Evolutionary conservation across 2,888 invertebrate species (phyloP), one percentile per base, ranked within the genome.

Genomic region (Spicauda simplicius): DNA sequence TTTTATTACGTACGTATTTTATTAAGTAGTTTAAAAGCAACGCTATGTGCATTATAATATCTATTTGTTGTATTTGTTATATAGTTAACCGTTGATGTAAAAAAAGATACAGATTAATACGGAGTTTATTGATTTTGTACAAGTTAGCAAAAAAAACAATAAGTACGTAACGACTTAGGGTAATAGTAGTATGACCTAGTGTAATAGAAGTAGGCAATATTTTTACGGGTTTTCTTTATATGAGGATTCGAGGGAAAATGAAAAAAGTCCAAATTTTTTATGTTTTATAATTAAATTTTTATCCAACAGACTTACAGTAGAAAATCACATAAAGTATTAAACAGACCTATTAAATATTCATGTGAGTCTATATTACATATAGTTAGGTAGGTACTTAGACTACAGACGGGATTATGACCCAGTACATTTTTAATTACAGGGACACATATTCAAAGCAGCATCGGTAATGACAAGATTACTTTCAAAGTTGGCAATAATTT

Each of bases 281-380:
- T 80, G 77, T 88, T 88, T 90, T 91, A 79, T 86, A 87, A 87
- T 90, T 88, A 85, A 83, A 83, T 85, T 86, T 86, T 90, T 90
- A 87, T 91, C 88, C 86, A 93, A 93, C 94, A 94, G 90, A 91
- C 93, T 93, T 93, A 93, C 88, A 88, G 85, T 86, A 90, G 77
- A 88, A 90, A 93, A 91, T 93, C 93, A 93, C 93, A 93, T 90
- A 91, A 87, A 88, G 86, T 91, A 90, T 90, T 85, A 88, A 92
- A 93, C 87, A 92, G 88, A 88, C 90, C 87, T 93, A 93, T 93
- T 91, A 88, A 91, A 93, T 92, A 93, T 91, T 89, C 83, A 93
- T 93, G 93, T 92, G 93, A 90, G 85, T 91, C 91, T 94, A 92
- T 93, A 93, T 93, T 93, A 94, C 91, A 93, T 88, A 86, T 80